phyloP scores from a whole-genome alignment of 2,113 vertebrate species.

The Sphyrna mokarran region DNA sequence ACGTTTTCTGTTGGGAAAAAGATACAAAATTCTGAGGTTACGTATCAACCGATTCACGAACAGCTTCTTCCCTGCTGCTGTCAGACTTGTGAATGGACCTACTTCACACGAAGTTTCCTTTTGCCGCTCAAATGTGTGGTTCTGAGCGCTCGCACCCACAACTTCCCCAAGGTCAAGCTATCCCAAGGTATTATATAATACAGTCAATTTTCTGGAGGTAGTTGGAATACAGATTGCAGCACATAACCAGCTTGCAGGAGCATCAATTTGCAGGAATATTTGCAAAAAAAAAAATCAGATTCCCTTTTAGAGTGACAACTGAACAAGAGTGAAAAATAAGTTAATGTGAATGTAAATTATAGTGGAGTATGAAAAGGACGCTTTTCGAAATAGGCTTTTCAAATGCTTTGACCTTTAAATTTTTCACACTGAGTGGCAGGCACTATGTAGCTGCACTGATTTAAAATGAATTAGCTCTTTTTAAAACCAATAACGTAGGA shows the following conservation, averaged over 20 bases:
- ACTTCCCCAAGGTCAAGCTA: neutral
- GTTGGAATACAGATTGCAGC: neutral
- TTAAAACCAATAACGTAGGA: neutral
- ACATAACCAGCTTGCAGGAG: neutral
- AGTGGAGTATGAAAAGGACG: neutral
- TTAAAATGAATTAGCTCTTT: neutral
- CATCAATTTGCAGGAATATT: neutral
- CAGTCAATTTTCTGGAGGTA: neutral
- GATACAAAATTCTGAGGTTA: too few relatives aligned
- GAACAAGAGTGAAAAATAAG: neutral
- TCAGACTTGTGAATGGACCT: too few relatives aligned
- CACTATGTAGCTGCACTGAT: neutral
- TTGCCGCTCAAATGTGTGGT: neutral
- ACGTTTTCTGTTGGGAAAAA: too few relatives aligned
- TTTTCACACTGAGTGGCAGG: neutral
- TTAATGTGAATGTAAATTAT: neutral
- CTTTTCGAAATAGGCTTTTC: neutral
- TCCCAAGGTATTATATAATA: too few relatives aligned
- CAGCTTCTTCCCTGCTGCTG: too few relatives aligned
- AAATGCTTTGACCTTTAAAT: constrained; percentile 5
- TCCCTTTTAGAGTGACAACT: neutral
- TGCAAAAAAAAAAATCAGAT: neutral
- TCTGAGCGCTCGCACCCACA: neutral
- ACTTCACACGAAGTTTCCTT: too few relatives aligned
- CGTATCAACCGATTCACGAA: too few relatives aligned